These are phyloP conservation scores for Charina bottae DNA, from an alignment of 2,113 vertebrate genomes.

Conservation along the genomic window DNA sequence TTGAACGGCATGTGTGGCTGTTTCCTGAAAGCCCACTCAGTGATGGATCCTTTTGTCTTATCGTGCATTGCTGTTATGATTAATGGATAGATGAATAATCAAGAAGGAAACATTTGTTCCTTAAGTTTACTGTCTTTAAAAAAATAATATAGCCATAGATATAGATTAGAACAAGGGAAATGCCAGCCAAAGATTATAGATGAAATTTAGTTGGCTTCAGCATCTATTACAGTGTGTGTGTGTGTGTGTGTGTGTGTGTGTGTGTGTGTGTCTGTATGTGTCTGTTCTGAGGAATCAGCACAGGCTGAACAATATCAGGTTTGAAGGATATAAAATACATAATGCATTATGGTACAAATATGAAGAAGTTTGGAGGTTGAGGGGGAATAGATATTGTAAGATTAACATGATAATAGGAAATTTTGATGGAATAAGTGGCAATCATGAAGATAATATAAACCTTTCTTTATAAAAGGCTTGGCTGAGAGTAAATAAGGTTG, in stretches of 20 bases:
- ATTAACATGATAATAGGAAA: constrained; percentile 11
- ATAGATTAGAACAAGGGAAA: neutral
- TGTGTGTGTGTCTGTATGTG: neutral
- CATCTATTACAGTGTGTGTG: neutral
- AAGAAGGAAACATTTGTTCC: neutral
- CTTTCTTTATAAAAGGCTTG: constrained; percentile 16
- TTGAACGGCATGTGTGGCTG: neutral
- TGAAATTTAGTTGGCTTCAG: neutral
- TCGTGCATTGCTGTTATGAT: neutral
- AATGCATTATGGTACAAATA: neutral
- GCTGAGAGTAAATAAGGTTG: neutral
- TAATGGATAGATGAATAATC: neutral
- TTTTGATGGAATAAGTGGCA: neutral
- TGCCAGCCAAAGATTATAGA: neutral
- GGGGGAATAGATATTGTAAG: neutral
- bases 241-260: no score
- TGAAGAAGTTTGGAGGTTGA: neutral
- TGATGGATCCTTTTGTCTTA: neutral
- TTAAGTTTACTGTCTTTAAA: neutral
- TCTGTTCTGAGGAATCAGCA: neutral
- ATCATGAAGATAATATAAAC: neutral
- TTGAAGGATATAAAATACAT: neutral
- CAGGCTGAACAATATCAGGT: neutral
- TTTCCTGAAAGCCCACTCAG: neutral
- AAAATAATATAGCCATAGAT: neutral